Evolutionary conservation across 2,888 invertebrate genomes (phyloP), one percentile per base, ranked within the genome.

Genomic region (Xylophagus ater): DNA sequence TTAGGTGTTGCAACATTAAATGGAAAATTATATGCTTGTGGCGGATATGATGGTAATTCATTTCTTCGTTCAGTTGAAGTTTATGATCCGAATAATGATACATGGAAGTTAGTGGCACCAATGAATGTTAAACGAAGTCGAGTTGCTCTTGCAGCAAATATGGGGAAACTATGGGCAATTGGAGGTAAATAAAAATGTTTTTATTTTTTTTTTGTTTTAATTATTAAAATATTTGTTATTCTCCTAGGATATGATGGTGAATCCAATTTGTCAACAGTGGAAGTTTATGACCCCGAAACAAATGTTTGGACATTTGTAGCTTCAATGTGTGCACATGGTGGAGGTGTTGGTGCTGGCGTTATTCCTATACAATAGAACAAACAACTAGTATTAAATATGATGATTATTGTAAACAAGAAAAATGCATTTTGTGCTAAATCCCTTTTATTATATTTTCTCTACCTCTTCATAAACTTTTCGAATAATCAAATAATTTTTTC

Each of bases 301-400:
- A 75, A 86, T 56, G 68, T 68, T 17, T 87, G 86, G 87, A 72
- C 70, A 3, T 80, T 79, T 56, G 78, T 77, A 12, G 72, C 80
- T 3, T 69, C 80, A 1, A 87, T 88, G 86, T 76, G 78, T 49
- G 84, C 82, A 2, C 89, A 89, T 57, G 88, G 88, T 58, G 89
- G 88, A 2, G 88, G 88, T 2, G 88, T 89, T 0, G 87, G 87
- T n/a, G 81, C 86, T 17, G 88, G 86, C 0, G 86, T 88, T 4
- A 77, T 88, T 49, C 79, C 80, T 40, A 67, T 68, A 45, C 55
- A 59, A 41, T 58, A 51, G 37, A 21, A n/a, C n/a, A n/a, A n/a
- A n/a, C n/a, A n/a, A n/a, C n/a, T n/a, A n/a, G n/a, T n/a, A n/a
- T n/a, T n/a, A n/a, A n/a, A n/a, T n/a, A n/a, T n/a, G n/a, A n/a